Conservation (phyloP, 2,113 vertebrate genomes). For the Uria aalge region DNA sequence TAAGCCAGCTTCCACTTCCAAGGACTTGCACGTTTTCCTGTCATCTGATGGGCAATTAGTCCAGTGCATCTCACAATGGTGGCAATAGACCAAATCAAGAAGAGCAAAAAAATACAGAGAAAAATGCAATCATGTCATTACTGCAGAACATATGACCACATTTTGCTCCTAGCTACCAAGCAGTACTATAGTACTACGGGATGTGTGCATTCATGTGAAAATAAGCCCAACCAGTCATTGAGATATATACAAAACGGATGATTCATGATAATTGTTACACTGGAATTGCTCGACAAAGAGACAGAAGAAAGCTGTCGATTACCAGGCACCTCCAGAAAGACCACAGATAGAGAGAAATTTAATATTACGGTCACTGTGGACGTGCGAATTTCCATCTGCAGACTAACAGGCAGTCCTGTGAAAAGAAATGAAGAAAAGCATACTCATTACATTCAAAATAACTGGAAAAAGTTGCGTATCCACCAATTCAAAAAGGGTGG, state of each 20-base stretch:
- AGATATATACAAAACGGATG: constrained; percentile 43
- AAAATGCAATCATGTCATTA: constrained; percentile 20
- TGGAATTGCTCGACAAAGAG: constrained; percentile 22
- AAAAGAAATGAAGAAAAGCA: background rate
- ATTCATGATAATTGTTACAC: constrained; percentile 25
- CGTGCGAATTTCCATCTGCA: background rate
- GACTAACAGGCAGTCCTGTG: background rate
- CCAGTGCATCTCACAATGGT: constrained; percentile 19
- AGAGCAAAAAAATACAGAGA: background rate
- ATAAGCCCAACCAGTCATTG: background rate
- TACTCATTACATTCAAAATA: background rate
- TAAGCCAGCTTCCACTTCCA: background rate
- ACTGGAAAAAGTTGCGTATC: background rate
- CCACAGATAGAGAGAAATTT: constrained; percentile 28
- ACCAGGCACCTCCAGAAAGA: constrained; percentile 24
- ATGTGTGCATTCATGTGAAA: constrained; percentile 34
- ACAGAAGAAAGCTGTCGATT: constrained; percentile 33
- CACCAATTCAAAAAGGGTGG: background rate
- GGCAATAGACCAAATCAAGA: background rate
- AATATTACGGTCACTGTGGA: background rate
- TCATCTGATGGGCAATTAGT: constrained; percentile 10
- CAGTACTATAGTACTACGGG: background rate
- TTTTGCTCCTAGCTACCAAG: constrained; percentile 31
- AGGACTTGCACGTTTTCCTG: constrained; percentile 4
- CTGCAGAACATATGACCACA: constrained; percentile 3